Conservation (phyloP, 2,888 invertebrate genomes). For the Amphipoea oculea region DNA sequence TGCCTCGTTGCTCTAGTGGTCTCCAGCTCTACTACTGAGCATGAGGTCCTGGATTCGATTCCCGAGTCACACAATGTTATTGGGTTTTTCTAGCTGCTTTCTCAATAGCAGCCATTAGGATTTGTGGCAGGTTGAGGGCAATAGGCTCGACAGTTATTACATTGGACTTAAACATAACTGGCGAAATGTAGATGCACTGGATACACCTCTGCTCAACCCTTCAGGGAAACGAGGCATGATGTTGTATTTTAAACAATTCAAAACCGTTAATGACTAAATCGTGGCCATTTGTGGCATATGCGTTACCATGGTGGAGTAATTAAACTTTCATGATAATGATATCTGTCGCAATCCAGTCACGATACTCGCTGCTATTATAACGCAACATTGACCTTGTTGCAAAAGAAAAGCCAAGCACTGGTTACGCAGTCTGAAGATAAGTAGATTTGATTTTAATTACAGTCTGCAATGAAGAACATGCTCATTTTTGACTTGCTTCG, state of each 20-base stretch:
- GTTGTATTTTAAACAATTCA: not conserved
- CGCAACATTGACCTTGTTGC: slow-evolving; percentile 65
- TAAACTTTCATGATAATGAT: slow-evolving; percentile 61
- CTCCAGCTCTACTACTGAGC: not conserved
- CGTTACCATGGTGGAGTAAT: slow-evolving; percentile 51
- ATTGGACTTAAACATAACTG: not conserved
- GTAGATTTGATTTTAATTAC: slow-evolving; percentile 29
- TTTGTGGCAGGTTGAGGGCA: not conserved
- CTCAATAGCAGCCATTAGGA: not conserved
- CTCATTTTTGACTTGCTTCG: not conserved
- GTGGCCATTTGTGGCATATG: slow-evolving; percentile 27
- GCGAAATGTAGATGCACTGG: not conserved
- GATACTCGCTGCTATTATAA: slow-evolving; percentile 55
- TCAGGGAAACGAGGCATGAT: not conserved
- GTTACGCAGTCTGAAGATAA: slow-evolving; percentile 43
- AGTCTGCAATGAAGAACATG: not conserved
- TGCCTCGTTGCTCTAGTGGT: not conserved
- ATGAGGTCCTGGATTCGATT: not conserved
- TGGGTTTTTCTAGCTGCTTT: not conserved
- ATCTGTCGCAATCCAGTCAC: slow-evolving; percentile 59
- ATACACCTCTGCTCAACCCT: not conserved
- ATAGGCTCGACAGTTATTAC: not conserved
- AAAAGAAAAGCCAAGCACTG: slow-evolving; percentile 47
- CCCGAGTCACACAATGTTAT: not conserved
- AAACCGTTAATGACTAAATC: slow-evolving; percentile 26